phyloP scores from a whole-genome alignment of 2,888 invertebrate species.

The Eucera pruinosa region DNA sequence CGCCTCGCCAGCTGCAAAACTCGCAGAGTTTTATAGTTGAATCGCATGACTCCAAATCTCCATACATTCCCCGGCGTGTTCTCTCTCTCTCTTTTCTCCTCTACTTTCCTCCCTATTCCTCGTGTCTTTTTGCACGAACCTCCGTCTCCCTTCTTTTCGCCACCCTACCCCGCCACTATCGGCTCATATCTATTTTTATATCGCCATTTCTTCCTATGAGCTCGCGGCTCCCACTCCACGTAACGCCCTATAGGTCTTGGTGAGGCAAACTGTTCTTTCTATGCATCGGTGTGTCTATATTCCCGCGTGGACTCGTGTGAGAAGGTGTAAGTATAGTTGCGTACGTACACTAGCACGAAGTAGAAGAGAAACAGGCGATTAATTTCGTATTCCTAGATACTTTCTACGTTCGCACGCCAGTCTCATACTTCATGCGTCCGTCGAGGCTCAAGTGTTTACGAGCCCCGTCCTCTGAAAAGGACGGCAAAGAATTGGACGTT shows the following conservation, averaged over 20 bases:
- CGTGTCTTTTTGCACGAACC: slow-evolving; percentile 62
- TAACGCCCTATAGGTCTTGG: slow-evolving; percentile 52
- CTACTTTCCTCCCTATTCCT: slow-evolving; percentile 32
- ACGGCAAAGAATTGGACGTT: slow-evolving; percentile 62
- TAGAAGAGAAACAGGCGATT: slow-evolving; percentile 75
- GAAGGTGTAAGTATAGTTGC: too few species aligned
- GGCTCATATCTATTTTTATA: slow-evolving; percentile 81
- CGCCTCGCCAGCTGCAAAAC: slow-evolving; percentile 83
- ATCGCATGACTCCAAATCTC: slow-evolving; percentile 84
- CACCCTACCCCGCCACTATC: slow-evolving; percentile 42
- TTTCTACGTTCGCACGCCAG: slow-evolving; percentile 77
- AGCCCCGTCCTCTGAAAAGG: slow-evolving; percentile 65
- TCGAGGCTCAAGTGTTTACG: slow-evolving; percentile 70
- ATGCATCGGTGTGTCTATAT: slow-evolving; percentile 10
- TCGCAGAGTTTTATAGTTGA: slow-evolving; percentile 84
- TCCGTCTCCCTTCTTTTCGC: slow-evolving; percentile 45
- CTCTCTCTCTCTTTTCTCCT: slow-evolving; percentile 46
- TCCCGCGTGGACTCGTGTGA: not conserved
- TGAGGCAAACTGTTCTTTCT: slow-evolving; percentile 23
- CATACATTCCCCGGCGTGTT: slow-evolving; percentile 79
- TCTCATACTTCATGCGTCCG: slow-evolving; percentile 73
- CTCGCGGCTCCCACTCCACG: slow-evolving; percentile 60
- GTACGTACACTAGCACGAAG: not conserved
- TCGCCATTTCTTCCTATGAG: slow-evolving; percentile 75
- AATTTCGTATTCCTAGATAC: slow-evolving; percentile 81